A percentile compares a stretch with the other conserved stretches of the same genome.
These are phyloP conservation scores for Drosophila punjabiensis DNA, from an alignment of 1,140 invertebrate species.

Conservation along the genomic window DNA sequence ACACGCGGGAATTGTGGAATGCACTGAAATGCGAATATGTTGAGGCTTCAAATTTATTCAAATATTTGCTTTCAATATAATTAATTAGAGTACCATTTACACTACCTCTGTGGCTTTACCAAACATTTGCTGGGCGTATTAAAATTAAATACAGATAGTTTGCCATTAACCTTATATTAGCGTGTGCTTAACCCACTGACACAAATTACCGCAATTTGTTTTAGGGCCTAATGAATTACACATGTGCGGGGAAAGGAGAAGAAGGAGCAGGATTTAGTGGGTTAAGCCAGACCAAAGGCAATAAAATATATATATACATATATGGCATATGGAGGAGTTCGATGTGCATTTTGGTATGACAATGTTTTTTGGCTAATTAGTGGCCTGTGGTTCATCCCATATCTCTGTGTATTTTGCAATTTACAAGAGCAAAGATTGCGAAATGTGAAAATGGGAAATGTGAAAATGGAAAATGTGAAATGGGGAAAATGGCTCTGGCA, in stretches of 20 bases:
- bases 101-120: slow-evolving; percentile 7
- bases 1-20: neutral
- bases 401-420: slow-evolving; percentile 28
- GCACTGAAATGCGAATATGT: neutral
- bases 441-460: slow-evolving; percentile 42
- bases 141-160: slow-evolving; percentile 39
- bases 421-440: slow-evolving; percentile 40
- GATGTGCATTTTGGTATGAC: slow-evolving; percentile 28
- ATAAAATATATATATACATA: slow-evolving; percentile 24
- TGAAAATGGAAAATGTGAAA: slow-evolving; percentile 43
- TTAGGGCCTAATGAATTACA: slow-evolving; percentile 41
- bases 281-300: slow-evolving; percentile 25
- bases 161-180: slow-evolving; percentile 32
- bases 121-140: slow-evolving; percentile 3
- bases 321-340: slow-evolving; percentile 14
- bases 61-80: slow-evolving; percentile 10
- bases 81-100: slow-evolving; percentile 6
- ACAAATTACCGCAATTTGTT: slow-evolving; percentile 37
- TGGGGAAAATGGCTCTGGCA: slow-evolving; percentile 11
- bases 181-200: slow-evolving; percentile 21
- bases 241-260: neutral
- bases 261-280: neutral
- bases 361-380: slow-evolving; percentile 60
- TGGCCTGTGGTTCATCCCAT: slow-evolving; percentile 23
- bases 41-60: neutral